These are phyloP conservation scores for Psilanteris sp. DNA, from an alignment of 1,140 invertebrate species.

Conservation along the genomic window DNA sequence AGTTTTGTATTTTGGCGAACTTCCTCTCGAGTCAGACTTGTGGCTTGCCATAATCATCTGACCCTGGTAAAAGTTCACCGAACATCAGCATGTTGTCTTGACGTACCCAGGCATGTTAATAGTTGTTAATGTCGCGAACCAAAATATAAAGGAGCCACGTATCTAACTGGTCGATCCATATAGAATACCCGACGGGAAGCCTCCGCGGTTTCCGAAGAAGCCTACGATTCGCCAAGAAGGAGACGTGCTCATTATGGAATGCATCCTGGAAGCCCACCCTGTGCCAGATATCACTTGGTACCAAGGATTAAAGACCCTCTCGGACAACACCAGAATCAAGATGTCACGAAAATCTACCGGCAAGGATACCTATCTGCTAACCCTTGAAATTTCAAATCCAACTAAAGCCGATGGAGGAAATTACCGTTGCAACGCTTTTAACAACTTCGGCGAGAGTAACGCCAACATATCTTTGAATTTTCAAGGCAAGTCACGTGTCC, in stretches of 20 bases:
- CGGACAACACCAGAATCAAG: constrained; percentile 89
- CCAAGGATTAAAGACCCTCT: constrained; percentile 90
- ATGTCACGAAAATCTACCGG: constrained; percentile 91
- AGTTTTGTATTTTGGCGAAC: constrained; percentile 23
- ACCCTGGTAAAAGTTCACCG: constrained; percentile 36
- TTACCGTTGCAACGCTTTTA: constrained; percentile 99
- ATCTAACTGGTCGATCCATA: constrained; percentile 64
- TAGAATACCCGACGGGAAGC: constrained; percentile 96
- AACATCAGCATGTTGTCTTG: constrained; percentile 53
- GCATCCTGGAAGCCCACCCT: constrained; percentile 95
- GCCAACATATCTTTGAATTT: constrained; percentile 99
- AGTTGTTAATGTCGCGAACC: constrained; percentile 13
- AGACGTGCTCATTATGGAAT: constrained; percentile 96
- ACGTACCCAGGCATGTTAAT: constrained; percentile 48
- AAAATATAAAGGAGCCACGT: constrained; percentile 50
- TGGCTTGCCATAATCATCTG: constrained; percentile 30
- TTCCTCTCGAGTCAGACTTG: constrained; percentile 33
- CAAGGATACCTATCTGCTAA: constrained; percentile 94
- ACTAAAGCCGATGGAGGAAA: constrained; percentile 97
- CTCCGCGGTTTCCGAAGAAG: constrained; percentile 97
- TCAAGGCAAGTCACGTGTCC: constrained; percentile 88
- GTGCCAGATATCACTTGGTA: constrained; percentile 97
- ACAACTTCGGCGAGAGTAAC: constrained; percentile 98
- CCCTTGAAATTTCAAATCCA: constrained; percentile 95
- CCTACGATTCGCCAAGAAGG: constrained; percentile 97